Evolutionary conservation across 2,888 invertebrate genomes (phyloP), one percentile per base, ranked within the genome.

Genomic region (Selenia dentaria): DNA sequence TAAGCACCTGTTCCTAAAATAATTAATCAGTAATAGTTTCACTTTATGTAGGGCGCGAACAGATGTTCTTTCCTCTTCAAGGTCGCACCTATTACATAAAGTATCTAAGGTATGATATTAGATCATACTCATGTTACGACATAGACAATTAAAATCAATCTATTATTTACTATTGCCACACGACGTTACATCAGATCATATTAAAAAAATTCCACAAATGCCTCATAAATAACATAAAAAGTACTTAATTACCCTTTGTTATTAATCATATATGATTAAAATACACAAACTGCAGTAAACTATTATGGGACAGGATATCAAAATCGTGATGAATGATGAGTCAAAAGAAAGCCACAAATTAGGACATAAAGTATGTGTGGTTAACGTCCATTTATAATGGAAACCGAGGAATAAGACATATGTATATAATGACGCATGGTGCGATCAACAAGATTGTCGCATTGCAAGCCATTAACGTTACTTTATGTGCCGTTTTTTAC

Each of bases 341-440:
- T 42, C 40, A 51, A 34, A 45, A 50, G 43, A 54, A 57, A 53
- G 50, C 50, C 54, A 39, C 50, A 55, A 43, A 40, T 28, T 36
- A 18, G 20, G 16, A 14, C 9, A n/a, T 14, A 6, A 32, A 38
- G 13, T 24, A 26, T 40, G 25, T 47, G 50, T 28, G 55, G 50
- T 51, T 33, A 24, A 20, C 18, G 27, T 41, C 13, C 11, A 20
- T 46, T 43, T 46, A 14, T 20, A 34, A 10, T 18, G 27, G 8
- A 10, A n/a, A 10, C 3, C 16, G 4, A 16, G 4, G 16, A 16
- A 16, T 16, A 16, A 16, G 16, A 16, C 4, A 4, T 16, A 16
- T 16, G 16, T 4, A 16, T 3, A 16, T 16, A 16, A 16, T 16
- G 16, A 16, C 16, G 4, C 16, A 16, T 16, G 2, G 4, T 16